Percentiles rank a stretch among this genome's conserved stretches.
Evolutionary conservation across 1,140 invertebrate genomes (phyloP).

Genomic region (Phenacoccus solenopsis): DNA sequence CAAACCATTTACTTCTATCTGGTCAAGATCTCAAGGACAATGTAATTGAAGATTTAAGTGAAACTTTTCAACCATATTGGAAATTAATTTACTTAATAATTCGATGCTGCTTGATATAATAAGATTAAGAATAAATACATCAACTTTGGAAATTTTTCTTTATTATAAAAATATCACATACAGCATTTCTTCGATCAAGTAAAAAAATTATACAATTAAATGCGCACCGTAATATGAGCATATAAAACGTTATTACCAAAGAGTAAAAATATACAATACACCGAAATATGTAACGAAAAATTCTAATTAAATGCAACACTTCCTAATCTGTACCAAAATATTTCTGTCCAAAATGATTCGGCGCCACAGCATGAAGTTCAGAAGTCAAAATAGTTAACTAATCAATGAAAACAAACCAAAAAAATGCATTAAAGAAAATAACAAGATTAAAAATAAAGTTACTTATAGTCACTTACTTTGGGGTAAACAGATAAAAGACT

Average conservation of each 20-base stretch:
- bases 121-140: too few relatives aligned
- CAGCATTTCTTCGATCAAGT: not conserved
- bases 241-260: not conserved
- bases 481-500: not conserved
- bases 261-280: not conserved
- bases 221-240: not conserved
- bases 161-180: not conserved
- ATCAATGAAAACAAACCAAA: conserved; percentile 31
- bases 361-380: conserved; percentile 87
- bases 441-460: conserved; percentile 9
- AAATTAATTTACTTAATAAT: too few relatives aligned
- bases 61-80: too few relatives aligned
- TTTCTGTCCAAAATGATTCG: conserved; percentile 96
- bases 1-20: too few relatives aligned
- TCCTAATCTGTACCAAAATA: conserved; percentile 95
- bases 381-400: conserved; percentile 88
- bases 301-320: conserved; percentile 5
- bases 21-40: too few relatives aligned
- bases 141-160: not conserved
- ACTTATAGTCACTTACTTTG: not conserved
- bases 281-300: not conserved
- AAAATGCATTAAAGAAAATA: not conserved
- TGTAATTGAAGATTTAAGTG: too few relatives aligned
- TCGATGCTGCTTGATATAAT: too few relatives aligned
- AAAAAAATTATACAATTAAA: conserved; percentile 9